phyloP scores from a whole-genome alignment of 2,797 vertebrate genomes.

The Enteromius anoplus region DNA sequence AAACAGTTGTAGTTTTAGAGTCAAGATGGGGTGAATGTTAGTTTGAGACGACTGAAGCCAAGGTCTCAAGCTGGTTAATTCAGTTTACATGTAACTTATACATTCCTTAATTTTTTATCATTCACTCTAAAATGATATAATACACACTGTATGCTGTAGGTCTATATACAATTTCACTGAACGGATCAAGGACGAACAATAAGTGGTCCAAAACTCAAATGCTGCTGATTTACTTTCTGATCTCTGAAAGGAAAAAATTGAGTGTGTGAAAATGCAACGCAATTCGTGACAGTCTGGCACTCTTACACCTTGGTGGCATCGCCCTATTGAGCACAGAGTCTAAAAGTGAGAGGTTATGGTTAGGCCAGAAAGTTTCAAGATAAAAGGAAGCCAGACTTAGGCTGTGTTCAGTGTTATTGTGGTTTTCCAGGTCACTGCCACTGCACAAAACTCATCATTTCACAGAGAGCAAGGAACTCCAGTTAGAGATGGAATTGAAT shows the following conservation, averaged over 20 bases:
- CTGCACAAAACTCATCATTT: constrained; percentile 17
- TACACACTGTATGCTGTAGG: background rate
- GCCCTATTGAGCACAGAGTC: constrained; percentile 11
- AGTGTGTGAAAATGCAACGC: constrained; percentile 10
- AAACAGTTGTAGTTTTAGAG: constrained; percentile 16
- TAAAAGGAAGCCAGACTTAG: constrained; percentile 28
- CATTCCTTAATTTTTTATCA: background rate
- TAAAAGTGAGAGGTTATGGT: constrained; percentile 19
- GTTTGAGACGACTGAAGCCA: constrained; percentile 2
- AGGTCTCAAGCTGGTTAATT: constrained; percentile 10
- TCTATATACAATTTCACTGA: background rate
- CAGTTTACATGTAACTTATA: background rate
- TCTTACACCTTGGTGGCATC: constrained; percentile 38
- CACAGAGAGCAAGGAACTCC: constrained; percentile 4
- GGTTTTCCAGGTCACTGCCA: constrained; percentile 9
- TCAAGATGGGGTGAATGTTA: background rate
- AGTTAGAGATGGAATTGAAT: constrained; percentile 7
- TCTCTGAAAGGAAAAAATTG: background rate
- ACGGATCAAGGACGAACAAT: constrained; percentile 24
- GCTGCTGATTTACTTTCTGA: background rate
- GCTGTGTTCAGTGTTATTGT: constrained; percentile 31
- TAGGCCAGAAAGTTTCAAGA: constrained; percentile 35
- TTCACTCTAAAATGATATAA: background rate
- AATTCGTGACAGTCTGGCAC: constrained; percentile 26
- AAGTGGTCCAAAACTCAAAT: constrained; percentile 6